A percentile compares a stretch with the other conserved stretches of the same genome.
Evolutionary conservation across 2,888 invertebrate species (phyloP).

Genomic region (Polydesmus complanatus): DNA sequence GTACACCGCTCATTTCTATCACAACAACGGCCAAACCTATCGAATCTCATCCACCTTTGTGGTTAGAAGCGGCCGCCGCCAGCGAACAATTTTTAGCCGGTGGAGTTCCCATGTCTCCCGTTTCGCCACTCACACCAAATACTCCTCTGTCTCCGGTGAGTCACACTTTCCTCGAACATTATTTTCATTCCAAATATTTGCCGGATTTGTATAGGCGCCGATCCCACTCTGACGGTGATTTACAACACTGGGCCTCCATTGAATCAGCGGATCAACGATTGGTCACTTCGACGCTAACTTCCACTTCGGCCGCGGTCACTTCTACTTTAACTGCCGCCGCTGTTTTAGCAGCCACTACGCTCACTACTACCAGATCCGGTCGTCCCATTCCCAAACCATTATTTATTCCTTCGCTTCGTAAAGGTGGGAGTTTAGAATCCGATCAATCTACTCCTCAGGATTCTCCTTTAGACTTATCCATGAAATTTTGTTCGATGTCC

Average conservation of each 20-base stretch:
- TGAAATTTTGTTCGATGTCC: slow-evolving; percentile 39
- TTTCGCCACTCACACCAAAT: slow-evolving; percentile 23
- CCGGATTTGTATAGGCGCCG: slow-evolving; percentile 45
- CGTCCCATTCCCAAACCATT: slow-evolving; percentile 30
- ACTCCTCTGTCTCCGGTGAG: slow-evolving; percentile 22
- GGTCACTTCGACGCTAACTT: slow-evolving; percentile 24
- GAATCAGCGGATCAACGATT: slow-evolving; percentile 22
- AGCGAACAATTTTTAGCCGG: slow-evolving; percentile 5
- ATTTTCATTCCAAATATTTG: slow-evolving; percentile 33
- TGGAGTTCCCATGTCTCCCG: slow-evolving; percentile 22
- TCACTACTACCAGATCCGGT: slow-evolving; percentile 21
- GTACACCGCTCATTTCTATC: background rate
- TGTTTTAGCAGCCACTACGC: slow-evolving; percentile 10
- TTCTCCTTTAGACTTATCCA: slow-evolving; percentile 68
- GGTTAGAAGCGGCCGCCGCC: slow-evolving; percentile 9
- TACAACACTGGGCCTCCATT: slow-evolving; percentile 37
- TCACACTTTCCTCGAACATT: slow-evolving; percentile 19
- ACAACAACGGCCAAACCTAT: background rate
- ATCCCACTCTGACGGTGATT: slow-evolving; percentile 52
- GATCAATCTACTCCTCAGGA: slow-evolving; percentile 52
- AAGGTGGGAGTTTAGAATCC: slow-evolving; percentile 40
- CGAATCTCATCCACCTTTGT: background rate
- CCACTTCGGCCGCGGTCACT: background rate
- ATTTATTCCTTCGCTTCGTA: slow-evolving; percentile 26
- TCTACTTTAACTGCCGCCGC: slow-evolving; percentile 15